phyloP scores from a whole-genome alignment of 35 echinoderm and acorn worm genomes.

The Apostichopus japonicus region DNA sequence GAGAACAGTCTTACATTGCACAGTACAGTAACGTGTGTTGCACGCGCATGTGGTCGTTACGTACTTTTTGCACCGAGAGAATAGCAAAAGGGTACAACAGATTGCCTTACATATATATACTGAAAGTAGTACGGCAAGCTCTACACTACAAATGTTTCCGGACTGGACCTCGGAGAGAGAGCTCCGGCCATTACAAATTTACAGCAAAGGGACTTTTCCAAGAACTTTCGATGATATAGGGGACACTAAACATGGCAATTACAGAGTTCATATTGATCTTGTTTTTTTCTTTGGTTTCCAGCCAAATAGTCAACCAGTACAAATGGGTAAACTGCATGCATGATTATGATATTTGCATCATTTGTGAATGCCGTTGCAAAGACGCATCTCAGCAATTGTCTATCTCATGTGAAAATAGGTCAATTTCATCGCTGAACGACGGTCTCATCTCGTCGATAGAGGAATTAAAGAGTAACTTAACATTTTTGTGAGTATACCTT shows the following conservation, averaged over 20 bases:
- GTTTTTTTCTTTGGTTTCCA: background rate
- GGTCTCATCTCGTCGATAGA: background rate
- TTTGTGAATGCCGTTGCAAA: conserved; percentile 9
- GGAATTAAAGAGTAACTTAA: conserved; percentile 13
- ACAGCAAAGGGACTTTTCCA: too few relatives aligned
- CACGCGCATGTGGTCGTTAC: too few relatives aligned
- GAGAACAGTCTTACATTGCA: too few relatives aligned
- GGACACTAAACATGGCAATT: background rate
- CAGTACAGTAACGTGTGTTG: too few relatives aligned
- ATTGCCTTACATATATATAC: too few relatives aligned
- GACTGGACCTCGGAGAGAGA: too few relatives aligned
- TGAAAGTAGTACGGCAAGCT: too few relatives aligned
- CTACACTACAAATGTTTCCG: too few relatives aligned
- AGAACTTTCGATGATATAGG: too few relatives aligned
- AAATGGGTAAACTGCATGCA: background rate
- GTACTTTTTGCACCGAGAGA: too few relatives aligned
- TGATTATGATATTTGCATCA: conserved; percentile 23
- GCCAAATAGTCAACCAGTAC: background rate
- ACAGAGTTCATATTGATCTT: background rate
- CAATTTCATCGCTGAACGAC: conserved; percentile 6
- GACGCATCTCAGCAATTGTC: background rate
- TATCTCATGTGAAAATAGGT: conserved; percentile 19
- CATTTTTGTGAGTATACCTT: conserved; percentile 27
- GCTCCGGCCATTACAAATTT: too few relatives aligned
- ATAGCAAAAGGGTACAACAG: too few relatives aligned